Percentiles rank a stretch among this genome's conserved stretches.
These are phyloP conservation scores for Clavelina lepadiformis DNA, from an alignment of 23 tunicate genomes.

Conservation along the genomic window DNA sequence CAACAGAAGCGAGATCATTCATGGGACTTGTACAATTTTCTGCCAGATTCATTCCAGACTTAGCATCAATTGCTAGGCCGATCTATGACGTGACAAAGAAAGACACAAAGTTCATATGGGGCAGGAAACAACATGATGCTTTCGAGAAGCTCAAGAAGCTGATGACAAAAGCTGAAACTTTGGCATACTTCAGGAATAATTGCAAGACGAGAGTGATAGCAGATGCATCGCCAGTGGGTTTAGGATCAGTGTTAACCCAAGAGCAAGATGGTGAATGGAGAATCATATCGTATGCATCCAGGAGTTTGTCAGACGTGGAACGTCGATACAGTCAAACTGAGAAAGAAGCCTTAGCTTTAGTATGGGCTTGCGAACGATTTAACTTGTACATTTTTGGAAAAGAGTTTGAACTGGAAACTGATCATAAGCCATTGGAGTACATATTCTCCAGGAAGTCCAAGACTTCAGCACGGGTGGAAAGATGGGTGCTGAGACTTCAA, in stretches of 20 bases:
- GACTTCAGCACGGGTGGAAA: conserved; percentile 21
- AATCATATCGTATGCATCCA: conserved; percentile 14
- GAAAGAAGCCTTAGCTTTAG: conserved; percentile 22
- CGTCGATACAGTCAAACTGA: conserved; percentile 7
- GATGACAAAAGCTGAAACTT: conserved; percentile 1
- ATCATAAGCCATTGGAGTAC: conserved; percentile 9
- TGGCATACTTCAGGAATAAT: conserved; percentile 4
- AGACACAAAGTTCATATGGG: conserved; percentile 4
- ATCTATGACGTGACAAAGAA: conserved; percentile 8
- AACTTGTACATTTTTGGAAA: conserved; percentile 19
- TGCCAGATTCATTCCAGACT: conserved; percentile 19
- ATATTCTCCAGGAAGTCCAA: conserved; percentile 17
- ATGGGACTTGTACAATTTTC: conserved; percentile 18
- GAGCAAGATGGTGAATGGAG: conserved; percentile 7
- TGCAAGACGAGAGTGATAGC: conserved; percentile 14
- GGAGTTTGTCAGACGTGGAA: conserved; percentile 3
- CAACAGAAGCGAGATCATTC: conserved; percentile 15
- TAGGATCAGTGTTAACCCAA: conserved; percentile 11
- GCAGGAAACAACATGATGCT: background rate
- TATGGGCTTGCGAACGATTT: conserved; percentile 25
- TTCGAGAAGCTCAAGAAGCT: conserved; percentile 1
- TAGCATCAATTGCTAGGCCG: conserved; percentile 26
- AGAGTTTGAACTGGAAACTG: conserved; percentile 29
- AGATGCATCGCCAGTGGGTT: conserved; percentile 9
- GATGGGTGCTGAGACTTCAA: conserved; percentile 27